phyloP scores from a whole-genome alignment of 2,113 vertebrate species.

The crab-eating macaque (Macaca fascicularis) region T2T-MFA8v1.1 NC_088389.1:111729001-111729500 shows the following conservation, averaged over 20 bases:
- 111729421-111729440: slow-evolving; percentile 83
- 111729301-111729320: slow-evolving; percentile 79
- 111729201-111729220: slow-evolving; percentile 75
- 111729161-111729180: slow-evolving; percentile 62
- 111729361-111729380: slow-evolving; percentile 86
- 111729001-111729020: not conserved
- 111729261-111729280: slow-evolving; percentile 79
- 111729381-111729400: slow-evolving; percentile 86
- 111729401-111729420: slow-evolving; percentile 78
- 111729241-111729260: slow-evolving; percentile 80
- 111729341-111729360: slow-evolving; percentile 83
- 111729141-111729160: slow-evolving; percentile 44
- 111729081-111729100: not conserved
- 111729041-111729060: not conserved
- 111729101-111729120: slow-evolving; percentile 50
- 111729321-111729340: slow-evolving; percentile 82
- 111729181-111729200: slow-evolving; percentile 70
- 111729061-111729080: not conserved
- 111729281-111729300: slow-evolving; percentile 74
- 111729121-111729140: slow-evolving; percentile 20
- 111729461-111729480: slow-evolving; percentile 86
- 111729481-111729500: slow-evolving; percentile 90
- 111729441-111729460: slow-evolving; percentile 85
- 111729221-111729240: slow-evolving; percentile 74
- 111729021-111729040: not conserved